These are phyloP conservation scores for Xenopus laevis DNA, from an alignment of 2,113 vertebrate genomes.

Conservation along the genomic window DNA sequence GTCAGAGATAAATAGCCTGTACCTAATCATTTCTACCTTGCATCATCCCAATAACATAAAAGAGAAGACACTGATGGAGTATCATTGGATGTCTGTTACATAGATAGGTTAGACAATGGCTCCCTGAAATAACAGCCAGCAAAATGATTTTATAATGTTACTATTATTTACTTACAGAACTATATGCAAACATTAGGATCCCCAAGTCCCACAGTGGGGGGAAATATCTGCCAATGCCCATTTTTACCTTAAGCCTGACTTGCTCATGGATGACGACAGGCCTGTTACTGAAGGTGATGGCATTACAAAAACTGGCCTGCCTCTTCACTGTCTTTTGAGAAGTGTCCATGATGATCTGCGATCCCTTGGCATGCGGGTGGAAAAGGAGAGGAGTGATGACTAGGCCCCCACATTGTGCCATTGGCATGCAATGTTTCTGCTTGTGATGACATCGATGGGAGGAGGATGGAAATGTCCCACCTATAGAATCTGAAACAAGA, in stretches of 20 bases:
- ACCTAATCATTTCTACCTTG: too few species aligned
- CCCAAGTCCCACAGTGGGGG: too few species aligned
- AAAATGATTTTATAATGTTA: too few species aligned
- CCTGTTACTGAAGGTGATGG: conserved; percentile 94
- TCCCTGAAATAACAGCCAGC: too few species aligned
- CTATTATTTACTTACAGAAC: too few species aligned
- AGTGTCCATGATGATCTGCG: conserved; percentile 92
- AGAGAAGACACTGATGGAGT: too few species aligned
- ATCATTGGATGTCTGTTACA: too few species aligned
- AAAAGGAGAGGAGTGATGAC: conserved; percentile 88
- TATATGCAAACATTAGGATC: too few species aligned
- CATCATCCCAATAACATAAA: too few species aligned
- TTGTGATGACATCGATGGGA: conserved; percentile 93
- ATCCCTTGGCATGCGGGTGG: conserved; percentile 91
- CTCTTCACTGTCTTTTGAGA: conserved; percentile 88
- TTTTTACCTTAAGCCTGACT: conserved; percentile 87
- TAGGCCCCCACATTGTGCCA: conserved; percentile 65
- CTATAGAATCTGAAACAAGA: conserved; percentile 78
- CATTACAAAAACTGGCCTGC: conserved; percentile 96
- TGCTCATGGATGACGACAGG: conserved; percentile 88
- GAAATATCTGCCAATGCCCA: conserved; percentile 29
- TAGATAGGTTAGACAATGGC: too few species aligned
- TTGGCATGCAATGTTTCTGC: conserved; percentile 84
- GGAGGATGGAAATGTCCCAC: conserved; percentile 79
- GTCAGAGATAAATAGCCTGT: too few species aligned